These are phyloP conservation scores for Zaprionus taronus DNA, from an alignment of 1,140 invertebrate species.

Conservation along the genomic window DNA sequence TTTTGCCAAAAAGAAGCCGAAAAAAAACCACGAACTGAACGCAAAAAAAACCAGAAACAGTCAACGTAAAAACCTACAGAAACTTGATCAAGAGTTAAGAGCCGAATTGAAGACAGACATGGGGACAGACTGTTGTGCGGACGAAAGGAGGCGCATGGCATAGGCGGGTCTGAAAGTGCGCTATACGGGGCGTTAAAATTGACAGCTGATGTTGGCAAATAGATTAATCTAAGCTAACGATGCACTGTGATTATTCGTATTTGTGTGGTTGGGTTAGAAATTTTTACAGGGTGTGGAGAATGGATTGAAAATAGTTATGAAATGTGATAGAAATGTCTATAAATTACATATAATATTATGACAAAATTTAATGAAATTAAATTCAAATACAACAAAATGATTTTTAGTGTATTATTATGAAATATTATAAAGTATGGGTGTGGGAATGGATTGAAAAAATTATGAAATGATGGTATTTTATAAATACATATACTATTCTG, in stretches of 20 bases:
- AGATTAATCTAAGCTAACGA: conserved; percentile 16
- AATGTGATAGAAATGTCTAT: no score
- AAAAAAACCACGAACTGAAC: conserved; percentile 33
- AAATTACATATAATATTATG: background rate
- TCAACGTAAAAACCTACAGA: conserved; percentile 64
- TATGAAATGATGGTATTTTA: no score
- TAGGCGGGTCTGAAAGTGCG: conserved; percentile 56
- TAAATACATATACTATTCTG: no score
- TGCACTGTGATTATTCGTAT: background rate
- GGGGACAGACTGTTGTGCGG: background rate
- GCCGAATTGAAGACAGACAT: conserved; percentile 40
- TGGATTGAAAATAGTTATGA: no score
- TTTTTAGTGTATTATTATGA: no score
- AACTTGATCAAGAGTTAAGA: conserved; percentile 78
- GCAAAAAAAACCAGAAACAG: conserved; percentile 62
- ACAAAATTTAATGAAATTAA: no score
- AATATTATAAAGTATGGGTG: no score
- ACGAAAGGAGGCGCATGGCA: conserved; percentile 40
- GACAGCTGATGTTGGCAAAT: conserved; percentile 57
- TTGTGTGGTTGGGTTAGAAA: background rate
- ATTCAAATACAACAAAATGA: no score
- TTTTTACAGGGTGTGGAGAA: background rate
- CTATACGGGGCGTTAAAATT: conserved; percentile 61
- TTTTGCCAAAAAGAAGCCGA: conserved; percentile 66
- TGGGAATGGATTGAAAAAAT: no score